Evolutionary conservation across 2,888 invertebrate genomes (phyloP), one percentile per base, ranked within the genome.

Genomic region (Agrochola circellaris): DNA sequence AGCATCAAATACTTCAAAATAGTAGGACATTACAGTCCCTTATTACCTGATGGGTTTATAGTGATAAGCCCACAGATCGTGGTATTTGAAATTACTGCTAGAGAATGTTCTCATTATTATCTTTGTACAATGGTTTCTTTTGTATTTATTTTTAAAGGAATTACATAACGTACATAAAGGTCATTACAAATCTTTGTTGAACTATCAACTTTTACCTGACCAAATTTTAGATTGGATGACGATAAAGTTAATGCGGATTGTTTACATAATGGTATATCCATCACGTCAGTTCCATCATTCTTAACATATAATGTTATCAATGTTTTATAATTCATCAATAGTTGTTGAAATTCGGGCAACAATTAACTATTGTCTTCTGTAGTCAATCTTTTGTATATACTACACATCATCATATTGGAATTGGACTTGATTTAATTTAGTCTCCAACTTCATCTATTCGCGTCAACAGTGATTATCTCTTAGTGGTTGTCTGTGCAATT

Each of bases 41-140:
- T 77, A 85, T 87, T 87, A 85, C 72, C 56, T 72, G 87, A 87
- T 87, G 75, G 67, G 48, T 70, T 73, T 71, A 67, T 60, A 56
- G 78, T 34, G 88, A 87, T 87, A 87, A 87, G 77, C 75, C 9
- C 23, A 78, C 61, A 76, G 77, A 82, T 69, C 68, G 74, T 86
- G 84, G 75, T 73, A 83, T 83, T 87, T 74, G 62, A 83, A 84
- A 87, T 87, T 70, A 85, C 83, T 67, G 67, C 77, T 48, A 74
- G 68, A 81, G 81, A 87, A 85, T 76, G 79, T 87, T 87, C 85
- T 77, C 88, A 87, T 86, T 88, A 88, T 87, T 86, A 83, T 74
- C 72, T 68, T 23, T 4, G 62, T 77, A 87, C 88, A 88, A 87
- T 83, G 64, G 78, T 71, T 74, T 72, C 73, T 82, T 69, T 82